Evolutionary conservation across 2,888 invertebrate species (phyloP), one percentile per base, ranked within the genome.

Genomic region (Ecdyonurus torrentis): DNA sequence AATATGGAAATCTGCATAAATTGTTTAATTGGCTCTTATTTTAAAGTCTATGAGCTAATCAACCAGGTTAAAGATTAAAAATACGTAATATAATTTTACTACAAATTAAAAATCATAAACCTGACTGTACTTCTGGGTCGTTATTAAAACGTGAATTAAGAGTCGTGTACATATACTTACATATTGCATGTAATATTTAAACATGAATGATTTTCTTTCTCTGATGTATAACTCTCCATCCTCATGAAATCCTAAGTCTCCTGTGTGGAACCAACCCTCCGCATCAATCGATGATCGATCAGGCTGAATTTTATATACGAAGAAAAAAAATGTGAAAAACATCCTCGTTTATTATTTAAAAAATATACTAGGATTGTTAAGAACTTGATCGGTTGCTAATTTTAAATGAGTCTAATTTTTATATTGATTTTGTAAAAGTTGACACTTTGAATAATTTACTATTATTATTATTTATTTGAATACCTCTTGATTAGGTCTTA

Each of bases 161-260:
- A n/a, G n/a, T 37, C 37, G 15, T 37, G 37, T 37, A n/a, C n/a
- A 20, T 55, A n/a, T 52, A 50, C 50, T 63, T 58, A 63, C 63
- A 25, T 50, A 55, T 2, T 63, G 63, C 63, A 63, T 63, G 25
- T 61, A 61, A 23, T 61, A 63, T 58, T 63, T 63, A 50, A 63
- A 63, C 3, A 63, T 61, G 24, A 52, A 25, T 23, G 50, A 60
- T 2, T 22, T 52, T 50, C 63, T 23, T 1, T 63, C 63, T 10
- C 53, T 37, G 2, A 63, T 2, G 55, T 61, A 63, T 18, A 63
- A 19, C 25, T 63, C 25, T 15, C 61, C 63, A 23, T 61, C 52
- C 23, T 63, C 63, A 63, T 61, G 61, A 23, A 63, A 63, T 20
- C 58, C 63, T 15, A 61, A 19, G 50, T 63, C 63, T 24, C 63